These are phyloP conservation scores for Micrastur ruficollis DNA, from an alignment of 2,797 vertebrate genomes.

Conservation along the genomic window DNA sequence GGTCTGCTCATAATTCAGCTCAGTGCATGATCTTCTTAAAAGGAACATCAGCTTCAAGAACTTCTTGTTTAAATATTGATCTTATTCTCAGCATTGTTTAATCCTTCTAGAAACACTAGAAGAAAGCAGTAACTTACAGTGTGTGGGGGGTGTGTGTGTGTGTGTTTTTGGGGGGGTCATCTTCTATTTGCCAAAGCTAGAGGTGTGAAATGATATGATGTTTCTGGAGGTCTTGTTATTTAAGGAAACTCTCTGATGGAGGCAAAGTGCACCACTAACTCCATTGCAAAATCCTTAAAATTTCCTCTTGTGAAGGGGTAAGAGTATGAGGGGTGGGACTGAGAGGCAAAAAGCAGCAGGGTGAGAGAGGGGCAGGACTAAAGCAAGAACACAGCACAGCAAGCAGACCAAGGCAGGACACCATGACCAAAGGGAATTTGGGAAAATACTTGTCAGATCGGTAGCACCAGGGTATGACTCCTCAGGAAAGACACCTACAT, in stretches of 20 bases:
- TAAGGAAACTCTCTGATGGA: background rate
- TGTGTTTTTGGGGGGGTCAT: background rate
- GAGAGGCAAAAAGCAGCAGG: background rate
- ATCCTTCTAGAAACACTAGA: background rate
- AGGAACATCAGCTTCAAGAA: background rate
- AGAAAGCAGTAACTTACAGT: background rate
- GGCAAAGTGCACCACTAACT: background rate
- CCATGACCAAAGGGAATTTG: background rate
- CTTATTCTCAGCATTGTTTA: background rate
- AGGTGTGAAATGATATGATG: background rate
- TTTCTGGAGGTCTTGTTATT: background rate
- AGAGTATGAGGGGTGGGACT: fast-evolving
- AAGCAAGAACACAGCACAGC: background rate
- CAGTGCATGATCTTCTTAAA: background rate
- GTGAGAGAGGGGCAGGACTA: background rate
- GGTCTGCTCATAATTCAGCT: background rate
- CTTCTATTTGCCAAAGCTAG: background rate
- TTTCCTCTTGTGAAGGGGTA: background rate
- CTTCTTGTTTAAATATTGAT: slow-evolving; percentile 17
- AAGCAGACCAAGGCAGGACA: background rate
- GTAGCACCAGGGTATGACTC: background rate
- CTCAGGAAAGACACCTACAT: background rate
- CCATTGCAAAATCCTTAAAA: background rate
- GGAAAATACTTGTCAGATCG: background rate
- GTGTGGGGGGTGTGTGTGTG: no score